Evolutionary conservation across 2,113 vertebrate genomes (phyloP).

Genomic region (Platichthys flesus): DNA sequence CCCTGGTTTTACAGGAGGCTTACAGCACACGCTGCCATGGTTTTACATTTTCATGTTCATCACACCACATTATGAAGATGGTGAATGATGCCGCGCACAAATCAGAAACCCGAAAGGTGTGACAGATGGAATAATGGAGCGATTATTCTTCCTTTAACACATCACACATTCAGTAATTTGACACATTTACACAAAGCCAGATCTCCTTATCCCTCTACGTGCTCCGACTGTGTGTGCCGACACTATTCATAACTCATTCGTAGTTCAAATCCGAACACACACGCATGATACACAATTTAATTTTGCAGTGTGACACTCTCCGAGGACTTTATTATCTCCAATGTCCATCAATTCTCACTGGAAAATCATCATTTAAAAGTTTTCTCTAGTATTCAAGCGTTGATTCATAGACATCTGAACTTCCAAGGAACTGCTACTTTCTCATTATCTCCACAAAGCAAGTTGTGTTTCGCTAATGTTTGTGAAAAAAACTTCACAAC

Average conservation of each 20-base stretch:
- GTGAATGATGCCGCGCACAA: conserved; percentile 41
- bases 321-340: too few relatives aligned
- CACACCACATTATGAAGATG: conserved; percentile 37
- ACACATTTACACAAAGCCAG: conserved; percentile 38
- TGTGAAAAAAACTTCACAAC: too few relatives aligned
- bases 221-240: not conserved
- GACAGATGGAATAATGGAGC: conserved; percentile 51
- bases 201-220: not conserved
- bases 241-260: not conserved
- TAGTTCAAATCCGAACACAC: not conserved
- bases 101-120: conserved; percentile 48
- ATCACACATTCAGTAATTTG: conserved; percentile 13
- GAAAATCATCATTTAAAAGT: too few relatives aligned
- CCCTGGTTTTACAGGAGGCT: conserved; percentile 49
- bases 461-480: too few relatives aligned
- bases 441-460: too few relatives aligned
- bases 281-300: not conserved
- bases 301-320: not conserved
- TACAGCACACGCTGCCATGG: conserved; percentile 21
- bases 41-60: conserved; percentile 62
- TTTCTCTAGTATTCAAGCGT: too few relatives aligned
- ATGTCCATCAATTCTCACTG: not conserved
- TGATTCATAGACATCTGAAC: not conserved
- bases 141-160: conserved; percentile 49
- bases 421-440: not conserved